Evolutionary conservation across 2,888 invertebrate genomes (phyloP), one percentile per base, ranked within the genome.

Genomic region (Meganola albula): DNA sequence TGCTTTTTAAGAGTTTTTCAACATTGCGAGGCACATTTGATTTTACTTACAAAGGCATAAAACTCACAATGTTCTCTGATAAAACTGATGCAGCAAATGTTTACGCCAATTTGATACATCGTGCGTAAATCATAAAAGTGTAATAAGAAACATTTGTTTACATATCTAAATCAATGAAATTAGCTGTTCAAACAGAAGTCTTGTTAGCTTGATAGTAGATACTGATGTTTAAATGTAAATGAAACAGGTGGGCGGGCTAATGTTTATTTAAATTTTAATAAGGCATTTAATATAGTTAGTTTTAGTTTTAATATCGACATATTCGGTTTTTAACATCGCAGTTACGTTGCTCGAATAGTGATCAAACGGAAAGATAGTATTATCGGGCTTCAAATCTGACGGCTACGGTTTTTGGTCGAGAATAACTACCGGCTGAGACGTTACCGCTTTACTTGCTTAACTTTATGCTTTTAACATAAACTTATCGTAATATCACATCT

Each of bases 401-500:
- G 64, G 64, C 62, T 54, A 53, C 50, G 65, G 59, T 67, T 73
- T 74, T 72, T 54, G 62, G 61, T 55, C 51, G 61, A 63, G 63
- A 74, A 72, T 65, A 63, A 63, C 68, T 67, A 65, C 65, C 63
- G 65, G 56, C 70, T 59, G 61, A 57, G 57, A 66, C 63, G 65
- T 69, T 70, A 68, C 69, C 61, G 67, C 57, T 67, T 65, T 66
- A 61, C 62, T 66, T 63, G 58, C 59, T 64, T 62, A 69, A 73
- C 67, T 70, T 68, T 72, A 72, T 67, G 68, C 68, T 75, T 79
- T 78, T 75, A 76, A 74, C 67, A 65, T 62, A 73, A 71, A 74
- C 67, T 75, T 83, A 79, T 82, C 77, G 65, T 58, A 56, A 55
- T 70, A 76, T 74, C 65, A 73, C 74, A 79, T 80, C 76, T 64